Conservation (phyloP, 2,113 vertebrate species). For the Pandion haliaetus region DNA sequence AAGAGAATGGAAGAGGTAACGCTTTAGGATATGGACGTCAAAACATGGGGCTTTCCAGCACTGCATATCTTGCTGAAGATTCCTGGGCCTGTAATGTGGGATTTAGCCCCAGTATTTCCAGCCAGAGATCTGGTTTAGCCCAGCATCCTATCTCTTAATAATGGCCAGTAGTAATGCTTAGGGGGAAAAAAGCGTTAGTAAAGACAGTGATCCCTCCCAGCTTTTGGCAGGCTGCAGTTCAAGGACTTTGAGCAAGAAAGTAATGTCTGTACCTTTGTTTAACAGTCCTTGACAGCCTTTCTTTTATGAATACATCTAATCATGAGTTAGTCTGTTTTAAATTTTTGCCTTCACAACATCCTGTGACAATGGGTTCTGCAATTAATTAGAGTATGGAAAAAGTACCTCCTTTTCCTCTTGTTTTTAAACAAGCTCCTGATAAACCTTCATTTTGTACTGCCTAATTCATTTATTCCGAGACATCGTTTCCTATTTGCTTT, state of each 20-base stretch:
- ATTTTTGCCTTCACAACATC: not conserved
- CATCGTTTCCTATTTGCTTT: not conserved
- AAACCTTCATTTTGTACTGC: not conserved
- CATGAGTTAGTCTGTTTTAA: not conserved
- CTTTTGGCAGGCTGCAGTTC: not conserved
- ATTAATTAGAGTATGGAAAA: not conserved
- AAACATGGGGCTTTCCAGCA: not conserved
- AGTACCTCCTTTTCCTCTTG: conserved; percentile 10
- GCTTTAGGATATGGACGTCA: not conserved
- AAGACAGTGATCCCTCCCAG: not conserved
- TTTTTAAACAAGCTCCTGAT: not conserved
- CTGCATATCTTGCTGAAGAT: not conserved
- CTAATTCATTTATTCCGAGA: not conserved
- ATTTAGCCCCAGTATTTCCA: not conserved
- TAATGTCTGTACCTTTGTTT: not conserved
- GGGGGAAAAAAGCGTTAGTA: not conserved
- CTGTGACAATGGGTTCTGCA: not conserved
- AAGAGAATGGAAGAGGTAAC: not conserved
- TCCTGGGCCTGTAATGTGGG: not conserved
- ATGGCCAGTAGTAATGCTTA: not conserved
- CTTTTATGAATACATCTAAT: not conserved
- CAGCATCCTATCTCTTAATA: not conserved
- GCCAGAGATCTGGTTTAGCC: not conserved
- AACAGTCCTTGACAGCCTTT: not conserved
- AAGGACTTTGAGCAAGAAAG: not conserved